Conservation (phyloP, 2,888 invertebrate species). For the Caenorhabditis imperialis region DNA sequence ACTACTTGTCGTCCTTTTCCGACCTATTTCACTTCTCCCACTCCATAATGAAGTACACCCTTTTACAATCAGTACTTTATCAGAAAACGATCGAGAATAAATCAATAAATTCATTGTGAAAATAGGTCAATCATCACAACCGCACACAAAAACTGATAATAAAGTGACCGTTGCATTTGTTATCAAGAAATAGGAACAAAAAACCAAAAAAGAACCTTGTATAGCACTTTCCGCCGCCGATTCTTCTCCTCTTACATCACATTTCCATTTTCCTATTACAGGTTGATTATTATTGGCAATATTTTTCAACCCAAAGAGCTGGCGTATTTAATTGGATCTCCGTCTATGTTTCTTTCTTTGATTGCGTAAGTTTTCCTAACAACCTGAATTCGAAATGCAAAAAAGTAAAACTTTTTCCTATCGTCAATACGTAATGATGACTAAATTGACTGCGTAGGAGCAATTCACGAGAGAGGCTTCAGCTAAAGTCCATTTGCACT, state of each 20-base stretch:
- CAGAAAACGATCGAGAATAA: no score
- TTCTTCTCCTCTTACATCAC: not conserved
- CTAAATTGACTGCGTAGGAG: no score
- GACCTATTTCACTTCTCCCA: not conserved
- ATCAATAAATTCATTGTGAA: not conserved
- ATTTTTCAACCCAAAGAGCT: constrained; percentile 50
- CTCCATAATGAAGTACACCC: no score
- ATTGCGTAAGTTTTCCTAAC: constrained; percentile 49
- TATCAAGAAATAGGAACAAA: no score
- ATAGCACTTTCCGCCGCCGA: not conserved
- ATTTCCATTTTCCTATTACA: constrained; percentile 4
- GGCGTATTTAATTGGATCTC: constrained; percentile 40
- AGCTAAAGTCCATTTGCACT: not conserved
- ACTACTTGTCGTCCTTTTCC: constrained; percentile 27
- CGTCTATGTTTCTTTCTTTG: constrained; percentile 56
- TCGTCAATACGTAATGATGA: no score
- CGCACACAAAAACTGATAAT: constrained; percentile 7
- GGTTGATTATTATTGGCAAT: constrained; percentile 40
- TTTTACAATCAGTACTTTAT: no score
- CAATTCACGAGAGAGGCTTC: not conserved
- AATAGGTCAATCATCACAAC: constrained; percentile 21
- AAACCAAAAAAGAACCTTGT: no score
- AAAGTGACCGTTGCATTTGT: constrained; percentile 12
- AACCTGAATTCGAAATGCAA: not conserved
- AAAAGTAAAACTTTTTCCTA: no score